phyloP scores from a whole-genome alignment of 2,797 vertebrate genomes.

The Astyanax mexicanus region DNA sequence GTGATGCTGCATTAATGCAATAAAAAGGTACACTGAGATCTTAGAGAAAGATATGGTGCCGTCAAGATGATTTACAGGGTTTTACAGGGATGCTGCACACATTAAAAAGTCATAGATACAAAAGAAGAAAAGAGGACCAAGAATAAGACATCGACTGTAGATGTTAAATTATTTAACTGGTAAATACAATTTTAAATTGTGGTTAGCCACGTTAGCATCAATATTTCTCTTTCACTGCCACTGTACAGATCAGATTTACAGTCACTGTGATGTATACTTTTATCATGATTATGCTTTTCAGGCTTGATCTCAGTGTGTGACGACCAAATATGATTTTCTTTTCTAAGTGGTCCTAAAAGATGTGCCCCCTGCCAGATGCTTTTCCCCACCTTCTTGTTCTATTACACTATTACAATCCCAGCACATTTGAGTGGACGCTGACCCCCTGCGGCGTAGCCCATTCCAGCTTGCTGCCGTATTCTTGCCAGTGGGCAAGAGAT shows the following conservation, averaged over 20 bases:
- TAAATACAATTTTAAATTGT: no score
- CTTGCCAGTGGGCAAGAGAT: slow-evolving; percentile 27
- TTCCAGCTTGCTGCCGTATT: slow-evolving; percentile 36
- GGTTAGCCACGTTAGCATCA: not conserved
- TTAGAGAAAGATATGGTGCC: no score
- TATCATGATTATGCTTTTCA: slow-evolving; percentile 30
- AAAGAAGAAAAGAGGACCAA: no score
- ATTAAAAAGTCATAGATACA: no score
- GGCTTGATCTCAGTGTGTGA: not conserved
- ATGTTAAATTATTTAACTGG: no score
- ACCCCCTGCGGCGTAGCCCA: slow-evolving; percentile 30
- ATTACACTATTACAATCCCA: slow-evolving; percentile 27
- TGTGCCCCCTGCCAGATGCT: slow-evolving; percentile 39
- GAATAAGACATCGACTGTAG: no score
- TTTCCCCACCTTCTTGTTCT: slow-evolving; percentile 38
- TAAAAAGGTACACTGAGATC: no score
- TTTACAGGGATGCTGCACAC: no score
- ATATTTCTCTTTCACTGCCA: not conserved
- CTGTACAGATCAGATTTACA: slow-evolving; percentile 18
- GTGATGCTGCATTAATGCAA: no score
- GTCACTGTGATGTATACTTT: slow-evolving; percentile 3
- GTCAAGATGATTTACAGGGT: no score
- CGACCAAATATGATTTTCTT: not conserved
- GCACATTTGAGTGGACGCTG: slow-evolving; percentile 19
- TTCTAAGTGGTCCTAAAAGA: slow-evolving; percentile 18